Evolutionary conservation across 2,113 vertebrate species (phyloP), one percentile per base, ranked within the genome.

Genomic region (Xiphophorus maculatus): DNA sequence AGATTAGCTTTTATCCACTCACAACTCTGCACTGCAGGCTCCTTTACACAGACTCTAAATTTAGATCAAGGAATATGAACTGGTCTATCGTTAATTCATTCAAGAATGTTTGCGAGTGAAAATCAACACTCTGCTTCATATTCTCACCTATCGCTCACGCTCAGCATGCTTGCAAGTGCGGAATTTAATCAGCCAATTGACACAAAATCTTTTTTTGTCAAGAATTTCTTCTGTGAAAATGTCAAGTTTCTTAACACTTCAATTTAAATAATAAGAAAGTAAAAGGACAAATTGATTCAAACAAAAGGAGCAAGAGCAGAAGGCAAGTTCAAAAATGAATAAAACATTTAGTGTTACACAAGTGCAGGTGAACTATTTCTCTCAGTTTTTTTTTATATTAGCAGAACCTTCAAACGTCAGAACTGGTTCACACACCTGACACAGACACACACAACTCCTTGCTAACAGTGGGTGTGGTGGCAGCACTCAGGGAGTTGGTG

Each of bases 381-480:
- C 37, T 42, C 40, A 7, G 22, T 17, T 19, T 63, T 19, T 62
- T 27, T 60, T 32, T 27, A 61, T 42, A 70, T 73, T 60, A 71
- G 37, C 32, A 17, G 64, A 73, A 28, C 63, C 3, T 40, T 5
- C 17, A 64, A 66, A 71, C 73, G 65, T 72, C 58, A 79, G 35
- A 0, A 61, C 84, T 67, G 65, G 74, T 35, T 33, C 79, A 91
- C 94, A 92, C 90, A 95, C 95, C 95, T 95, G 95, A 93, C 67
- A 95, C 94, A 79, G 93, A 94, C 74, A 94, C 87, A 70, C 90
- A 92, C 74, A 95, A 93, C 84, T 94, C 93, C 96, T 98, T 98
- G 96, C 96, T 95, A 54, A 99, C 96, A 19, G 97, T 99, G 73
- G 98, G 98, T 64, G 97, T 99, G 81, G 97, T 98, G 90, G 98